A percentile compares a stretch with the other conserved stretches of the same genome.
Evolutionary conservation across 2,888 invertebrate genomes (phyloP).

Genomic region (Ochlodes sylvanus): DNA sequence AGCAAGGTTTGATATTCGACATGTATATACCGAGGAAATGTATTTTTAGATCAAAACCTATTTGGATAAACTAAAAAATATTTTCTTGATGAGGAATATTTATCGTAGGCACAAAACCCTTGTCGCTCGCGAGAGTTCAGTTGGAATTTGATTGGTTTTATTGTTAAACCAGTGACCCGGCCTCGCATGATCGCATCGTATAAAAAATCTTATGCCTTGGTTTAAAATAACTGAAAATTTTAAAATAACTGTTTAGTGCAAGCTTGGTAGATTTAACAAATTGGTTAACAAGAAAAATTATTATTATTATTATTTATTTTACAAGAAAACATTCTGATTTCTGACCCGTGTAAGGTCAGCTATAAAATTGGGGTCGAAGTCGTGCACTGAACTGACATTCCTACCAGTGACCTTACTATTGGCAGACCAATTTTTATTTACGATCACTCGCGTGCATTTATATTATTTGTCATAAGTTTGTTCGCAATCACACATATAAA

Average conservation of each 20-base stretch:
- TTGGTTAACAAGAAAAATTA: neutral
- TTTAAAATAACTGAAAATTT: no score
- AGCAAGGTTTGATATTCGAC: neutral
- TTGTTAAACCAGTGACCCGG: no score
- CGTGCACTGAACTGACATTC: constrained; percentile 60
- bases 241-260: no score
- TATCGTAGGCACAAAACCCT: no score
- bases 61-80: no score
- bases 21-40: neutral
- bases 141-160: no score
- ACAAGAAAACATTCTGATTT: constrained; percentile 3
- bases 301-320: no score
- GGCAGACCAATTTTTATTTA: constrained; percentile 12
- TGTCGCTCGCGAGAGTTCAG: no score
- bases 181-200: no score
- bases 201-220: no score
- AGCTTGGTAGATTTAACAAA: neutral
- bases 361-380: constrained; percentile 68
- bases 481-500: neutral
- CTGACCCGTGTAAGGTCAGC: neutral
- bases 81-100: no score
- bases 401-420: constrained; percentile 51
- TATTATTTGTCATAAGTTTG: neutral
- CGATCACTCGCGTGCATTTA: neutral
- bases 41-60: neutral